Evolutionary conservation across 2,888 invertebrate genomes (phyloP), one percentile per base, ranked within the genome.

Genomic region (Andrena minutula): DNA sequence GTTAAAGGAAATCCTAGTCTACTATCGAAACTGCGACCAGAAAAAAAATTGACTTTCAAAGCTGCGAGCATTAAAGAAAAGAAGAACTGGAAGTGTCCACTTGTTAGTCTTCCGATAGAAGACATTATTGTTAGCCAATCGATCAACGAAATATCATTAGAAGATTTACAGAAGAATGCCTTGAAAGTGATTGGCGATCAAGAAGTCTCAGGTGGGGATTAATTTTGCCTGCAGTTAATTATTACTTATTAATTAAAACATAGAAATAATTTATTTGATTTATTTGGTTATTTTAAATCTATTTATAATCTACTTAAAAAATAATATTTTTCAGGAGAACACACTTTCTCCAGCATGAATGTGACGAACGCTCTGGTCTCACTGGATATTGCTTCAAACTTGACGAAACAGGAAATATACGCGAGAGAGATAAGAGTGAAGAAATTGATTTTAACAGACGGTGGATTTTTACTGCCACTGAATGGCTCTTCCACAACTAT

Each of bases 101-200:
- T 86, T 20, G 86, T 90, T 16, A 89, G 83, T 49, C 75, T 95
- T 5, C 91, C 87, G 26, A 93, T 95, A 2, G 91, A 94, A 74
- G 91, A 95, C 32, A 85, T 95, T 12, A 87, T 91, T 16, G 90
- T 95, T 16, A 89, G 89, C 2, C 95, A 95, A n/a, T 92, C 90
- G 12, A 89, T 96, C 0, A 96, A 96, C 89, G 93, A 94, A 10
- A 89, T 94, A 3, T 92, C 92, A 72, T 93, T 96, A 85, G 84
- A 90, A 0, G 90, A 94, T 10, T 89, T 96, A 35, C 80, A 94
- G 30, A 92, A 94, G 70, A 93, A 94, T 82, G 93, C 94, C 0
- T 90, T 96, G 12, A 95, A 94, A 90, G 94, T 93, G 26, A 85
- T 86, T 1, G 95, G 95, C 1, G 89, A 95, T 86, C 96, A 96